Percentiles rank a stretch among this genome's conserved stretches.
Conservation (phyloP, 2,797 vertebrate genomes). For the Muscicapa striata region DNA sequence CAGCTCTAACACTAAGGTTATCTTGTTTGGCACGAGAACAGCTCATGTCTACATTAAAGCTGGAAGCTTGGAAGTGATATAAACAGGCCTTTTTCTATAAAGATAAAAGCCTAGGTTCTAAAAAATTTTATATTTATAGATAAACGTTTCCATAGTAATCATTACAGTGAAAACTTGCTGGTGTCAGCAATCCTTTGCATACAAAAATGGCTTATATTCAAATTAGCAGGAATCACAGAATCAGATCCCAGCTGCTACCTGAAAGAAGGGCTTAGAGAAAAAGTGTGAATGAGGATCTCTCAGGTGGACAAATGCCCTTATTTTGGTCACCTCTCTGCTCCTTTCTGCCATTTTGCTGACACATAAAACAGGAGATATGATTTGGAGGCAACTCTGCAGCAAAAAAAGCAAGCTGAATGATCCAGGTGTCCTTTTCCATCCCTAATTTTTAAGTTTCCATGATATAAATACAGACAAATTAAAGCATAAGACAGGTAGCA, state of each 20-base stretch:
- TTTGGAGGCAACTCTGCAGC: background rate
- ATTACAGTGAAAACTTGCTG: slow-evolving; percentile 78
- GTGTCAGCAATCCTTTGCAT: slow-evolving; percentile 79
- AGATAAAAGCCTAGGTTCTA: slow-evolving; percentile 82
- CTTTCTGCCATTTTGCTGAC: fast-evolving
- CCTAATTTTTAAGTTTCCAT: background rate
- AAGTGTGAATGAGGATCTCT: background rate
- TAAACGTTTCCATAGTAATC: slow-evolving; percentile 84
- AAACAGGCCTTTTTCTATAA: slow-evolving; percentile 79
- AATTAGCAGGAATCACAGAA: slow-evolving; percentile 67
- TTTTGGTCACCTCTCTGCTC: background rate
- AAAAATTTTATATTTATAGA: slow-evolving; percentile 83
- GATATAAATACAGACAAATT: background rate
- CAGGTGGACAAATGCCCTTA: background rate
- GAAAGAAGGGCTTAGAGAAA: background rate
- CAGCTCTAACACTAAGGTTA: slow-evolving; percentile 72
- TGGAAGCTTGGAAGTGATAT: slow-evolving; percentile 79
- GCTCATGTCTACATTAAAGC: slow-evolving; percentile 80
- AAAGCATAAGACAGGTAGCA: background rate
- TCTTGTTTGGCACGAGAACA: slow-evolving; percentile 78
- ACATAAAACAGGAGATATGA: fast-evolving
- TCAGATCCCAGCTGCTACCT: slow-evolving; percentile 67
- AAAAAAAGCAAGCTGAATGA: background rate
- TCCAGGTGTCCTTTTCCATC: background rate
- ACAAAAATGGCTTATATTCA: slow-evolving; percentile 73